phyloP scores from a whole-genome alignment of 30 jellyfish, hydroid and myxozoan species.

The Hydra vulgaris region DNA sequence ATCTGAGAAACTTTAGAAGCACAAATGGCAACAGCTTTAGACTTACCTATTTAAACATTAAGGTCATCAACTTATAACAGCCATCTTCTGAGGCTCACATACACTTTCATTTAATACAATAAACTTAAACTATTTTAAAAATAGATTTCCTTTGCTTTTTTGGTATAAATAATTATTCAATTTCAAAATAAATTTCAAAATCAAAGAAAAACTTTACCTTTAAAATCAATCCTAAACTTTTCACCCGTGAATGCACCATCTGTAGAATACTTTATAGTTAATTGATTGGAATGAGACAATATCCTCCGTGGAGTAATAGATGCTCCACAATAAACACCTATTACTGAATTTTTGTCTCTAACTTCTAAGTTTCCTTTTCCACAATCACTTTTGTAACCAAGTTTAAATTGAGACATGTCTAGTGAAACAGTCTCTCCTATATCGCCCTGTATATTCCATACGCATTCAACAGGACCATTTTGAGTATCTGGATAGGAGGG shows the following conservation, averaged over 20 bases:
- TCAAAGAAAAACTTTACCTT: too few species aligned
- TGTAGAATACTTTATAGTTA: conserved; percentile 51
- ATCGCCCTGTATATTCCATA: conserved; percentile 82
- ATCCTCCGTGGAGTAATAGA: conserved; percentile 45
- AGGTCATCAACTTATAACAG: too few species aligned
- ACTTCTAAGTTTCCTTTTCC: conserved; percentile 51
- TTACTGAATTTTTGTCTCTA: conserved; percentile 52
- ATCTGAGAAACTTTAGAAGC: too few species aligned
- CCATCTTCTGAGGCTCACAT: too few species aligned
- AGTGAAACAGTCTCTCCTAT: conserved; percentile 66
- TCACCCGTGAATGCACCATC: conserved; percentile 55
- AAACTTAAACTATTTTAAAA: too few species aligned
- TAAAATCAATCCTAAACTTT: conserved; percentile 58
- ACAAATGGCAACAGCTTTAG: too few species aligned
- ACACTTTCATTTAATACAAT: too few species aligned
- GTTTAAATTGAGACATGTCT: conserved; percentile 63
- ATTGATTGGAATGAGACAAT: conserved; percentile 66
- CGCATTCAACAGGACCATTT: conserved; percentile 81
- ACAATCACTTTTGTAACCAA: conserved; percentile 43
- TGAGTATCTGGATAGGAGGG: conserved; percentile 85
- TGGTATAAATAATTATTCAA: too few species aligned
- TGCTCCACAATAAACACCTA: conserved; percentile 71
- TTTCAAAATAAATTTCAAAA: too few species aligned
- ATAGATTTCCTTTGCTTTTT: too few species aligned
- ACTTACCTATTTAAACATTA: too few species aligned